Evolutionary conservation across 2,113 vertebrate species (phyloP).

Genomic region (Chamaea fasciata): DNA sequence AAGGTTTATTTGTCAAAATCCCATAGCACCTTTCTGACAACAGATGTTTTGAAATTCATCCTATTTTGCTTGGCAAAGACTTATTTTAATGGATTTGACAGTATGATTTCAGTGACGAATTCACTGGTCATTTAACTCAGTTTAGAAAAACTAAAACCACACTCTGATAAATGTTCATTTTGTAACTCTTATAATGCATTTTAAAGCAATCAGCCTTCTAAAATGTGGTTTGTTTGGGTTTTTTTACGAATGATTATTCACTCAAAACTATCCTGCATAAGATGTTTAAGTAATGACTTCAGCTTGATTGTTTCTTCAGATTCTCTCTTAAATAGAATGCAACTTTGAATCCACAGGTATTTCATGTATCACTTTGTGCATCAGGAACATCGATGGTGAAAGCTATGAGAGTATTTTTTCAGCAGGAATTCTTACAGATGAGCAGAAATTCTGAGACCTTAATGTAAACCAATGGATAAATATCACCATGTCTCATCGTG

Average conservation of each 20-base stretch:
- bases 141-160: neutral
- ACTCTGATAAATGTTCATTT: neutral
- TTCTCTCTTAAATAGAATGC: neutral
- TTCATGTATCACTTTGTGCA: neutral
- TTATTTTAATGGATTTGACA: neutral
- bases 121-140: neutral
- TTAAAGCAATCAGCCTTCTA: neutral
- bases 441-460: neutral
- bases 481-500: neutral
- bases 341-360: slow-evolving; percentile 53
- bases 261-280: neutral
- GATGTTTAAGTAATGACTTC: neutral
- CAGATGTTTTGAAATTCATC: slow-evolving; percentile 13
- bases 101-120: neutral
- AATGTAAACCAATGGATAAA: neutral
- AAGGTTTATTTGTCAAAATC: slow-evolving; percentile 27
- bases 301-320: neutral
- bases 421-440: neutral
- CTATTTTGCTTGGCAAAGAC: neutral
- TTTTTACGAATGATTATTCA: neutral
- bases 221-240: neutral
- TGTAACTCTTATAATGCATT: neutral
- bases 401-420: neutral
- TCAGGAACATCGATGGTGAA: neutral
- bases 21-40: neutral